Percentiles rank a stretch among this genome's conserved stretches.
Evolutionary conservation across 2,113 vertebrate genomes (phyloP).

Genomic region (Thomomys bottae): DNA sequence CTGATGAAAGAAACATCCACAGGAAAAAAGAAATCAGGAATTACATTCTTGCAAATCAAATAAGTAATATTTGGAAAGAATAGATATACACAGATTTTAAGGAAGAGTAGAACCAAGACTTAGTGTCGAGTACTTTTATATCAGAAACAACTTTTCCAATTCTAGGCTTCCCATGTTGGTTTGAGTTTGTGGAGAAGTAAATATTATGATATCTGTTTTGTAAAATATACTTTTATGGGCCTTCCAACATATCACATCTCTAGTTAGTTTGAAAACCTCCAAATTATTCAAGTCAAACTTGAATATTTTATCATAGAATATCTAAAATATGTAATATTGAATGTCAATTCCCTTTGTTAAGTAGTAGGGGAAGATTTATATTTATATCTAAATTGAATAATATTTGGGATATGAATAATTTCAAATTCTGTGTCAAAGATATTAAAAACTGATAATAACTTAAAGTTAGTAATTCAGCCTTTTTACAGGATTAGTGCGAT

Average conservation of each 20-base stretch:
- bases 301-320: constrained; percentile 54
- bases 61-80: not conserved
- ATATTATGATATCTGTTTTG: not conserved
- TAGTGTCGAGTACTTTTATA: not conserved
- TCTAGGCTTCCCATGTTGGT: not conserved
- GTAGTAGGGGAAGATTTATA: constrained; percentile 34
- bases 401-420: constrained; percentile 50
- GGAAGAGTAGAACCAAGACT: not conserved
- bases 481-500: not conserved
- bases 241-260: not conserved
- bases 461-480: constrained; percentile 53
- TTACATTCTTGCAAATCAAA: not conserved
- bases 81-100: not conserved
- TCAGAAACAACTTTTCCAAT: not conserved
- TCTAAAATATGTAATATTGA: constrained; percentile 48
- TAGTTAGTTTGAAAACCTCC: constrained; percentile 15
- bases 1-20: not conserved
- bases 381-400: constrained; percentile 36
- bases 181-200: not conserved
- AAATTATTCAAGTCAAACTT: constrained; percentile 57
- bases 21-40: not conserved
- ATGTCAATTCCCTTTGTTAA: constrained; percentile 51
- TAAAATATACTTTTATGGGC: constrained; percentile 9
- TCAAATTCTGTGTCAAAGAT: not conserved
- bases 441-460: constrained; percentile 39